phyloP scores from a whole-genome alignment of 2,888 invertebrate genomes.

The Tanypteryx hageni region DNA sequence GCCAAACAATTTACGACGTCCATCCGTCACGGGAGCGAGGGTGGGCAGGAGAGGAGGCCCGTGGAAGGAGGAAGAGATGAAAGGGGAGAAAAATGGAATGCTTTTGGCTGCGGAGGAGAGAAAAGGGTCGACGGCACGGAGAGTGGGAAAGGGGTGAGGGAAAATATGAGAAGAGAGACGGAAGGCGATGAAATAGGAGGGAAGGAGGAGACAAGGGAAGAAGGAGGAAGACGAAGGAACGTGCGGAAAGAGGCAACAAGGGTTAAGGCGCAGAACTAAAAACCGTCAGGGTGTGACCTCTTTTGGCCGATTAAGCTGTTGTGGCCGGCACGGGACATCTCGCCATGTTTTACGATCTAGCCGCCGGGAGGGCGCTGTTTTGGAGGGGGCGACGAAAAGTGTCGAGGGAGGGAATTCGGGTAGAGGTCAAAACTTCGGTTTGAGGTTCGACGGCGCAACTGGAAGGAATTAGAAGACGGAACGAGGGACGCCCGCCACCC shows the following conservation, averaged over 20 bases:
- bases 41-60: not conserved
- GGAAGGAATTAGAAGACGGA: not conserved
- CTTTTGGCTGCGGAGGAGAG: not conserved
- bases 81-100: not conserved
- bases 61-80: not conserved
- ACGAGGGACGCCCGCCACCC: not conserved
- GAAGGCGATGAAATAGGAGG: no score
- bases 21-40: not conserved
- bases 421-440: no score
- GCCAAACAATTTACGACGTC: not conserved
- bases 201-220: not conserved
- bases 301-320: not conserved
- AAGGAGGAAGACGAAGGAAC: not conserved
- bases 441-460: no score
- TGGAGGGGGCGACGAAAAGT: not conserved
- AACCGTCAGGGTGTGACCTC: not conserved
- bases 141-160: no score
- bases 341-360: conserved; percentile 12
- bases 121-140: no score
- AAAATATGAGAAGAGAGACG: no score
- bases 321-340: conserved; percentile 5
- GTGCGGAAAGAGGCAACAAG: not conserved
- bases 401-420: not conserved
- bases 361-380: not conserved
- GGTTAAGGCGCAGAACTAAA: not conserved